Evolutionary conservation across 2,888 invertebrate genomes (phyloP).

Genomic region (Brachypalpus laphriformis): DNA sequence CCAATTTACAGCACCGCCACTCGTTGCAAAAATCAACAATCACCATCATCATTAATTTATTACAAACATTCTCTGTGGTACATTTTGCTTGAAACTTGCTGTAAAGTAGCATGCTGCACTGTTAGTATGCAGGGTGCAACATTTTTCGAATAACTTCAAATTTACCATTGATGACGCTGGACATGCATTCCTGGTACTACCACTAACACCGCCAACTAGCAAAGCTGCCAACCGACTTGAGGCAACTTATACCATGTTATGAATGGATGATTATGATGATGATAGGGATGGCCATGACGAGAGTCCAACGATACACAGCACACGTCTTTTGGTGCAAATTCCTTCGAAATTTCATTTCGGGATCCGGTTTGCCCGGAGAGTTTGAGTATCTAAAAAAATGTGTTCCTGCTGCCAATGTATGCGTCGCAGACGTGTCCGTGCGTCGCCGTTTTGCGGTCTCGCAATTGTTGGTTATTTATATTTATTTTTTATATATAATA

Average conservation of each 20-base stretch:
- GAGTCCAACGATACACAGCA: conserved; percentile 14
- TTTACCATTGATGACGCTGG: conserved; percentile 20
- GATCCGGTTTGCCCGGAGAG: conserved; percentile 15
- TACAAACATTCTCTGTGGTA: background rate
- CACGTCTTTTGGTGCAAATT: conserved; percentile 34
- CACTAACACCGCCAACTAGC: background rate
- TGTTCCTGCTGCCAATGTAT: conserved; percentile 13
- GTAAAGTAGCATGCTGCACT: background rate
- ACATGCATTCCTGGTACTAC: background rate
- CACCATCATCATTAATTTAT: conserved; percentile 2
- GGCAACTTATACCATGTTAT: conserved; percentile 12
- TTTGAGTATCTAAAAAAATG: conserved; percentile 11
- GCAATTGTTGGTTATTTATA: conserved; percentile 40
- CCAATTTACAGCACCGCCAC: background rate
- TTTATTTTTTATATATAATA: background rate
- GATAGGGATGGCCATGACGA: conserved; percentile 27
- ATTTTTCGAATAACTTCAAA: conserved; percentile 44
- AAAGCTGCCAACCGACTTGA: background rate
- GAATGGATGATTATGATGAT: conserved; percentile 45
- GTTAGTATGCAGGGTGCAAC: conserved; percentile 6
- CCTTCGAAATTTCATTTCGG: conserved; percentile 43
- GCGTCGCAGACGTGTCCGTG: background rate
- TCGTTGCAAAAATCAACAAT: background rate
- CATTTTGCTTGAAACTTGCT: conserved; percentile 8
- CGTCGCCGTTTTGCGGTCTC: background rate